A percentile compares a stretch with the other conserved stretches of the same genome.
phyloP scores from a whole-genome alignment of 2,888 invertebrate genomes.

The Drosophila emarginata region DNA sequence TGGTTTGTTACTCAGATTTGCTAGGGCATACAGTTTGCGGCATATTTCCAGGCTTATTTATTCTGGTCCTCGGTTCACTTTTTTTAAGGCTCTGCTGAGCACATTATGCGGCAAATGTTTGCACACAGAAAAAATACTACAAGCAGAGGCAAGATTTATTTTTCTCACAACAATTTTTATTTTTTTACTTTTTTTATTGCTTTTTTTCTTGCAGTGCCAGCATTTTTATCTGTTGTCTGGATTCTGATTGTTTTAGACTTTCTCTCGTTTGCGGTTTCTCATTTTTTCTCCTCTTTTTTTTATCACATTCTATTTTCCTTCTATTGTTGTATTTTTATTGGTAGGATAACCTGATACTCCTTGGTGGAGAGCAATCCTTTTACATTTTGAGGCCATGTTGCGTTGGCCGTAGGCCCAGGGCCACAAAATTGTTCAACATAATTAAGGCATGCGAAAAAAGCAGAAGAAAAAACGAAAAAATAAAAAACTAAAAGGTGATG shows the following conservation, averaged over 20 bases:
- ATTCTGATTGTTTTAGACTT: conserved; percentile 21
- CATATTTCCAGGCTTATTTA: background rate
- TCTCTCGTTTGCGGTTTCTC: conserved; percentile 22
- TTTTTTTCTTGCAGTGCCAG: conserved; percentile 14
- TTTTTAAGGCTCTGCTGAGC: conserved; percentile 28
- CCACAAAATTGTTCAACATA: conserved; percentile 26
- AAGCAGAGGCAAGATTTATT: conserved; percentile 9
- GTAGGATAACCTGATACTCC: conserved; percentile 34
- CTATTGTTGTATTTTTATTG: conserved; percentile 28
- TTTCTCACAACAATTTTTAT: conserved; percentile 6
- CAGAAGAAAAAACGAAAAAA: background rate
- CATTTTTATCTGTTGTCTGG: conserved; percentile 10
- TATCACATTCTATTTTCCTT: conserved; percentile 13
- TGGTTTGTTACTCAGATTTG: background rate
- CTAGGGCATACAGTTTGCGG: background rate
- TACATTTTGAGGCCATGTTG: conserved; percentile 1
- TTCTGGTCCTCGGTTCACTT: conserved; percentile 1
- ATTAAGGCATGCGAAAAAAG: conserved; percentile 23
- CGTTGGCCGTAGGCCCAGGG: background rate
- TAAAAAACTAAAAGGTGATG: conserved; percentile 11
- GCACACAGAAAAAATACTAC: conserved; percentile 8
- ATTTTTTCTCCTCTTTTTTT: conserved; percentile 21
- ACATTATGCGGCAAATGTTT: conserved; percentile 37
- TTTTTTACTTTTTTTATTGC: conserved; percentile 19
- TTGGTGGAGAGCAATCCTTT: conserved; percentile 20